phyloP scores from a whole-genome alignment of 2,113 vertebrate species.

The Thalassoma bifasciatum region DNA sequence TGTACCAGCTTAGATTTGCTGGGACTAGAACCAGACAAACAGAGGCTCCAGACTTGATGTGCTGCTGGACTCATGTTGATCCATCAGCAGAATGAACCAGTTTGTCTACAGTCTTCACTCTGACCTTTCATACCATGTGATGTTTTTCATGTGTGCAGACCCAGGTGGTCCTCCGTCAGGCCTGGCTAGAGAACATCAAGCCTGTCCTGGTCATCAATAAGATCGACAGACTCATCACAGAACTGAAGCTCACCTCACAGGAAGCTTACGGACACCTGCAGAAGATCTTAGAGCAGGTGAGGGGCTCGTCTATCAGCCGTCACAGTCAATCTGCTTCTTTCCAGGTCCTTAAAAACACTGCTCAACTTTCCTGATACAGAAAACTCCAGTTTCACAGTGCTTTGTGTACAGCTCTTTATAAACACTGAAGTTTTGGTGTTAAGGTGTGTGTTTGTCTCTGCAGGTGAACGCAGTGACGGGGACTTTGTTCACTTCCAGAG shows the following conservation, averaged over 20 bases:
- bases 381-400: too few relatives aligned
- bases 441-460: background rate
- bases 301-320: background rate
- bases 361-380: too few relatives aligned
- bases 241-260: slow-evolving; percentile 91
- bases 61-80: too few relatives aligned
- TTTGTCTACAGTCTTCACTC: too few relatives aligned
- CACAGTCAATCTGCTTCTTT: too few relatives aligned
- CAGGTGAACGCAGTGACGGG: slow-evolving; percentile 97
- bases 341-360: too few relatives aligned
- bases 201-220: slow-evolving; percentile 96
- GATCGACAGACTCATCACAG: slow-evolving; percentile 93
- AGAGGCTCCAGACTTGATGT: too few relatives aligned
- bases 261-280: slow-evolving; percentile 94
- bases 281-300: slow-evolving; percentile 95
- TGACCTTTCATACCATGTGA: background rate
- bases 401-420: too few relatives aligned
- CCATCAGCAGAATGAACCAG: background rate
- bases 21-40: too few relatives aligned
- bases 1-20: too few relatives aligned
- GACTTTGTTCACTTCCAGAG: slow-evolving; percentile 93
- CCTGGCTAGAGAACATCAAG: slow-evolving; percentile 96
- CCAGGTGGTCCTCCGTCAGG: slow-evolving; percentile 93
- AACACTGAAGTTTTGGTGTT: accelerated
- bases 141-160: slow-evolving; percentile 80